phyloP scores from a whole-genome alignment of 1,140 invertebrate genomes.

The Xylocopa sonorina region DNA sequence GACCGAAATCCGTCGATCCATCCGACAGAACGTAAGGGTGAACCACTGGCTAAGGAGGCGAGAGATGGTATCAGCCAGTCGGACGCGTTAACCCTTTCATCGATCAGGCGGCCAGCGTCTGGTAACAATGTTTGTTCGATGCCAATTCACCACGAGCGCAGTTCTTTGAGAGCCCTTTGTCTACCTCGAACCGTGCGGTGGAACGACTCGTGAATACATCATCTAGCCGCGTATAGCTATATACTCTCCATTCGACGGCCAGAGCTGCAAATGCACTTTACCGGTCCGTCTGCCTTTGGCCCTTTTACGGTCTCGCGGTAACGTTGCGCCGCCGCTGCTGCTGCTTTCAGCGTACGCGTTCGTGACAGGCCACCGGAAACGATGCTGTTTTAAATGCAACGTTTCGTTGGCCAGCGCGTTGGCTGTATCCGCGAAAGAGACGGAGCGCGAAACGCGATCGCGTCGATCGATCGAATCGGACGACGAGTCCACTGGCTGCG shows the following conservation, averaged over 20 bases:
- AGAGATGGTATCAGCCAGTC: constrained; percentile 35
- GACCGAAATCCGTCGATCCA: constrained; percentile 16
- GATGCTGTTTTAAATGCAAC: constrained; percentile 6
- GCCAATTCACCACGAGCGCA: constrained; percentile 21
- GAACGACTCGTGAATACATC: constrained; percentile 1
- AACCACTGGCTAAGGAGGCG: background rate
- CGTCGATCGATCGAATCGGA: background rate
- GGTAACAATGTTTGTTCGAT: constrained; percentile 41
- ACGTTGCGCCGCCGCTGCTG: no score
- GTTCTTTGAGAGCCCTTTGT: background rate
- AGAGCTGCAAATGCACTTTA: no score
- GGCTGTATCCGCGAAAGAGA: background rate
- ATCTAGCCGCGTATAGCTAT: background rate
- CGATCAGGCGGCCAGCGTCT: constrained; percentile 13
- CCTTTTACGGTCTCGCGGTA: background rate
- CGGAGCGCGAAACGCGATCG: background rate
- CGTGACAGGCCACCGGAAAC: background rate
- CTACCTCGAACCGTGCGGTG: background rate
- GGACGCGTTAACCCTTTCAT: constrained; percentile 47
- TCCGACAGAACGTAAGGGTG: background rate
- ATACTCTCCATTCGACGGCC: no score
- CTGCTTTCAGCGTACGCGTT: background rate
- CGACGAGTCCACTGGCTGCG: background rate
- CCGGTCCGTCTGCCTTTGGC: no score
- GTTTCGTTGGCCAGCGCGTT: background rate